phyloP scores from a whole-genome alignment of 2,888 invertebrate species.

The Tipula unca region DNA sequence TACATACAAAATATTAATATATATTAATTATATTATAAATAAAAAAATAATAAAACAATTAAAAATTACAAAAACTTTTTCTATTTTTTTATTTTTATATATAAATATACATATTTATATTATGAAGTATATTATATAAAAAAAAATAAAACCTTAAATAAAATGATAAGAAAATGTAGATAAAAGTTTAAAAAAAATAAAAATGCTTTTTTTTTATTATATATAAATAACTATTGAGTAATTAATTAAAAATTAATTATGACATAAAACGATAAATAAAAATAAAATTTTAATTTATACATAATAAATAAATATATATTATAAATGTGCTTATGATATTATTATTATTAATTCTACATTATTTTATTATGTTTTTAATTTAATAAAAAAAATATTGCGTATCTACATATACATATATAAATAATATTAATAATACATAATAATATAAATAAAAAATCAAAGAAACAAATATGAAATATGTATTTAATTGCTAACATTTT shows the following conservation, averaged over 20 bases:
- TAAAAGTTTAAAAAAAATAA: background rate
- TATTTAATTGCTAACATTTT: background rate
- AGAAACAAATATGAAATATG: background rate
- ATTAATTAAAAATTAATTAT: constrained; percentile 8
- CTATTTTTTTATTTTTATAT: constrained; percentile 14
- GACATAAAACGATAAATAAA: background rate
- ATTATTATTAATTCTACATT: background rate
- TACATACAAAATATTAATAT: background rate
- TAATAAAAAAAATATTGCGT: background rate
- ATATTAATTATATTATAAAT: background rate
- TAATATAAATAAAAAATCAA: background rate
- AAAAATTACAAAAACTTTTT: background rate
- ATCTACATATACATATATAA: background rate
- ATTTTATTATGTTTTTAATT: background rate
- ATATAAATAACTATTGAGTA: background rate
- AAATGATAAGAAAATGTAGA: background rate
- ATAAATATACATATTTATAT: background rate
- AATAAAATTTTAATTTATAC: background rate
- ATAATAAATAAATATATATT: background rate
- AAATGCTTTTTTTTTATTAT: background rate
- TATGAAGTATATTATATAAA: background rate
- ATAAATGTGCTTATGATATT: background rate
- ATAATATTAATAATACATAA: background rate
- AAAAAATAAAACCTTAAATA: background rate
- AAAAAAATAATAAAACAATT: background rate